Percentiles rank a stretch among this genome's conserved stretches.
Evolutionary conservation across 2,113 vertebrate genomes (phyloP).

Genomic region (Epinephelus moara): DNA sequence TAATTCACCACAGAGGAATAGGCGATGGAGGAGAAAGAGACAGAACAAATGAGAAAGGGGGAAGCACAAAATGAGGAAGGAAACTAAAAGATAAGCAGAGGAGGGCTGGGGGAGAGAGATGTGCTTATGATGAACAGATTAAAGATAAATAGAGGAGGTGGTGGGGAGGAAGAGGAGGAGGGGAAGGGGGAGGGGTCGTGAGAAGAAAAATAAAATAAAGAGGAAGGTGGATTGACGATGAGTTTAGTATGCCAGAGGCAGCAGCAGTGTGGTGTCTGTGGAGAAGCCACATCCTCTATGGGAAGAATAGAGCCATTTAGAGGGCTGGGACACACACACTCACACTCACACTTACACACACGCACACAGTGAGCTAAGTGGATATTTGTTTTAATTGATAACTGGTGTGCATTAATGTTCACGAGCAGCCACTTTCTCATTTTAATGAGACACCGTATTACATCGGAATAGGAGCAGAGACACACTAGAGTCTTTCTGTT

Average conservation of each 20-base stretch:
- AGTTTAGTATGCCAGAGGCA: constrained; percentile 68
- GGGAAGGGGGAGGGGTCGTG: not conserved
- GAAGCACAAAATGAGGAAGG: constrained; percentile 17
- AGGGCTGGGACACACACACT: constrained; percentile 29
- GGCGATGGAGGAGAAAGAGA: constrained; percentile 33
- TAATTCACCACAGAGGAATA: constrained; percentile 50
- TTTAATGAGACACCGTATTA: constrained; percentile 33
- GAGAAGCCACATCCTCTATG: constrained; percentile 57
- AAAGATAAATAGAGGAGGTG: constrained; percentile 50
- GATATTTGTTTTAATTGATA: constrained; percentile 49
- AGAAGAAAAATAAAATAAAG: constrained; percentile 30
- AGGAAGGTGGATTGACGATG: constrained; percentile 42
- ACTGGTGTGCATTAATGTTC: constrained; percentile 30
- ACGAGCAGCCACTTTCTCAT: not conserved
- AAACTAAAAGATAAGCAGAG: constrained; percentile 37
- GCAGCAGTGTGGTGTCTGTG: constrained; percentile 36
- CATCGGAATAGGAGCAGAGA: constrained; percentile 2
- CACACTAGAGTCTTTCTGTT: not conserved
- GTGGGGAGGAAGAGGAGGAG: constrained; percentile 1
- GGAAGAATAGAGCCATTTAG: constrained; percentile 67
- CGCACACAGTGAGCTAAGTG: constrained; percentile 8
- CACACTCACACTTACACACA: not conserved
- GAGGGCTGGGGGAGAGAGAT: constrained; percentile 29
- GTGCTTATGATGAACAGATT: constrained; percentile 61
- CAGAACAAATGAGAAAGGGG: constrained; percentile 46